Percentiles rank a stretch among this genome's conserved stretches.
Evolutionary conservation across 2,888 invertebrate species (phyloP).

Genomic region (Apamea sordens): DNA sequence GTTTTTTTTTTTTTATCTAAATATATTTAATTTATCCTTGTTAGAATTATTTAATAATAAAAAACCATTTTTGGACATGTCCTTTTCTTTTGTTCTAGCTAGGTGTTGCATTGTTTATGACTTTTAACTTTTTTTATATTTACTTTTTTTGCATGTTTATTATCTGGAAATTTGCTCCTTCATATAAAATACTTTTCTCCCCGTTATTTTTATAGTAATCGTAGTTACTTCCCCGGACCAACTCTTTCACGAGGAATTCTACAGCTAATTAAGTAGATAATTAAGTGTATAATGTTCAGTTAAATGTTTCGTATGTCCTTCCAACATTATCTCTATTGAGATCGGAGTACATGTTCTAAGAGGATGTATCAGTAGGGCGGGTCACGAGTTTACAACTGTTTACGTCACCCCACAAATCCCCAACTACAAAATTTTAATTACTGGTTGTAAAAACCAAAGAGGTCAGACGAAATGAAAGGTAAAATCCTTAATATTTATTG

Average conservation of each 20-base stretch:
- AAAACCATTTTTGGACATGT: no score
- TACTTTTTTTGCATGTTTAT: neutral
- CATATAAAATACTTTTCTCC: neutral
- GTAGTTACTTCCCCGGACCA: neutral
- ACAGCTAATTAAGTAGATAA: neutral
- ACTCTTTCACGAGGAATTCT: neutral
- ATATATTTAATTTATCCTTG: no score
- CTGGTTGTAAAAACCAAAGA: conserved; percentile 17
- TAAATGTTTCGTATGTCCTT: conserved; percentile 5
- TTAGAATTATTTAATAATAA: no score
- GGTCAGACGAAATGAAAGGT: conserved; percentile 33
- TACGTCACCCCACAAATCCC: conserved; percentile 34
- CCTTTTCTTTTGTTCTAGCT: neutral
- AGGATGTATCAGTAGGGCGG: conserved; percentile 38
- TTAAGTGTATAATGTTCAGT: neutral
- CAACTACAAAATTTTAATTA: conserved; percentile 40
- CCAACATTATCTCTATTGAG: conserved; percentile 24
- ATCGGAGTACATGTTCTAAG: conserved; percentile 27
- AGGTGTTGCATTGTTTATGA: neutral
- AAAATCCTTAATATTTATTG: conserved; percentile 28
- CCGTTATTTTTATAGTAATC: neutral
- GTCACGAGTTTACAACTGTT: conserved; percentile 46
- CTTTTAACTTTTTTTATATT: no score
- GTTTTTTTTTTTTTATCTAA: no score
- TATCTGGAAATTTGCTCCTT: neutral